Percentiles rank a stretch among this genome's conserved stretches.
These are phyloP conservation scores for Limnodromus scolopaceus DNA, from an alignment of 2,797 vertebrate genomes.

Conservation along the genomic window DNA sequence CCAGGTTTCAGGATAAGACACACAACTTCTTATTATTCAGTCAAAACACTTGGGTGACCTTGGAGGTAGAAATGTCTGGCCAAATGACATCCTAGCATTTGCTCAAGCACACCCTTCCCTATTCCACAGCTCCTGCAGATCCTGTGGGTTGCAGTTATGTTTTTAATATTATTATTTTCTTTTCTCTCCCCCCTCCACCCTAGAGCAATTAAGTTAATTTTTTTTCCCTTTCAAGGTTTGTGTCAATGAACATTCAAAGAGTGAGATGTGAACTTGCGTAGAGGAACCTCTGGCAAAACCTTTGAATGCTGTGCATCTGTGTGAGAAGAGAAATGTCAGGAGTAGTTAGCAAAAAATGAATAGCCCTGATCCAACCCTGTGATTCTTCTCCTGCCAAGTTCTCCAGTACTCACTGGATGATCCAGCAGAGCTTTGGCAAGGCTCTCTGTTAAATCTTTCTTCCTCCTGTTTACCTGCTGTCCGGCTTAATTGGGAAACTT, in stretches of 20 bases:
- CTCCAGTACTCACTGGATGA: constrained; percentile 48
- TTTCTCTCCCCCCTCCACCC: neutral
- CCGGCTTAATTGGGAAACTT: constrained; percentile 26
- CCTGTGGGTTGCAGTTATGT: constrained; percentile 3
- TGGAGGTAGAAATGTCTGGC: constrained; percentile 55
- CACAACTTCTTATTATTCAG: constrained; percentile 41
- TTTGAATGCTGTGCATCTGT: neutral
- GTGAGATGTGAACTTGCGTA: neutral
- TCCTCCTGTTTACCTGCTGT: constrained; percentile 62
- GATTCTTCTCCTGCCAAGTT: constrained; percentile 64
- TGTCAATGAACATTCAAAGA: constrained; percentile 36
- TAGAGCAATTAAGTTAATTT: neutral
- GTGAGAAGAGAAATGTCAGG: constrained; percentile 56
- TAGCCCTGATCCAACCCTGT: constrained; percentile 26
- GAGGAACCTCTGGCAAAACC: constrained; percentile 45
- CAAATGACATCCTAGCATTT: constrained; percentile 41
- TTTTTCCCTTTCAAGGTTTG: neutral
- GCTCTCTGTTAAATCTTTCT: constrained; percentile 36
- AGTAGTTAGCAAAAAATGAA: constrained; percentile 45
- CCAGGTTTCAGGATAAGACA: constrained; percentile 27
- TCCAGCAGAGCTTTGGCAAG: constrained; percentile 56
- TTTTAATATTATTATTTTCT: constrained; percentile 34
- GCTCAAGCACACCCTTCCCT: constrained; percentile 26
- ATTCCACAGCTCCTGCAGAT: neutral
- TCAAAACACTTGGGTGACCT: constrained; percentile 67